Base-by-base conservation (phyloP, 2,113 vertebrate species). In the Pseudorasbora parva region DNA sequence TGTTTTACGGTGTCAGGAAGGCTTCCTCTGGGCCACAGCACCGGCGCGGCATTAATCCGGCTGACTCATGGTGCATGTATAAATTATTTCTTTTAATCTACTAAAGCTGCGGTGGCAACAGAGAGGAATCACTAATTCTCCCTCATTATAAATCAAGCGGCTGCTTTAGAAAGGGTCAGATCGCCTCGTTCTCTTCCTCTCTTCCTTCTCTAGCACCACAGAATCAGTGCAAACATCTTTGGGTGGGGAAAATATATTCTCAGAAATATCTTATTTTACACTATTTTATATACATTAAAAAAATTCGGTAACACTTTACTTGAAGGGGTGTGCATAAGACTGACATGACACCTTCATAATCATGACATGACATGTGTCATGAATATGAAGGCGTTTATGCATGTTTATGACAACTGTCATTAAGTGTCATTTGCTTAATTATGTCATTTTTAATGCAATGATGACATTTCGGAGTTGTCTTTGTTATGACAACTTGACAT, bases 71-170 rank as follows among this genome's bases (percentile, higher is more conserved):
- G 84, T 72, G 21, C 69, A 78, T 82, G 76, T 57, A 86, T 90
- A 82, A 89, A 86, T 89, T 82, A 86, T 86, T 80, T 75, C 72
- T 88, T 89, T 86, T 82, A 83, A 88, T 90, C 86, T 88, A 73
- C 74, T 85, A 77, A 84, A 75, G 68, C 82, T 47, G 14, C 5
- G 57, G 85, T 84, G 85, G 78, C 84, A 78, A 83, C 87, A 85
- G 66, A 82, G 71, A 23, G 37, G 82, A 82, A 84, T 76, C 71
- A 84, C 45, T 66, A 82, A 86, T 80, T 60, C 83, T 27, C 4
- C 14, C 60, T 75, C 57, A 25, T 82, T 80, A 57, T 82, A 82
- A 86, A 86, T 82, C 78, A 86, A 6, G 19, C 2, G 5, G 33
- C 72, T 62, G 54, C 30, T 41, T 10, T 8, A 71, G 41, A 77